Evolutionary conservation across 2,113 vertebrate genomes (phyloP), one percentile per base, ranked within the genome.

Genomic region (Planiliza haematocheilus): DNA sequence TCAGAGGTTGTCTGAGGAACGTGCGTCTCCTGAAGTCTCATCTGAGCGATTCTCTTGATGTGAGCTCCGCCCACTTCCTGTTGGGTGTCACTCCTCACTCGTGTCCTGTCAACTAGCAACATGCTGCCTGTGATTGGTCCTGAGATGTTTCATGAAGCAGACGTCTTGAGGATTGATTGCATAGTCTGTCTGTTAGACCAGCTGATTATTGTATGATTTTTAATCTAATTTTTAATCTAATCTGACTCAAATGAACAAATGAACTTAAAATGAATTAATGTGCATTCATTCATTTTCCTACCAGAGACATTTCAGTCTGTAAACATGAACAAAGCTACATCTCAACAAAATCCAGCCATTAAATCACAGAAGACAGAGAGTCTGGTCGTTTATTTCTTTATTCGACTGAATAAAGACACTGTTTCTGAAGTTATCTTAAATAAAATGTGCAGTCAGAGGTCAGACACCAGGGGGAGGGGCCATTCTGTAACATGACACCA

Each of bases 1-100:
- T 99, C 91, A 93, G 0, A 43, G 97, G 98, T 3, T 99, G 97
- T 71, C 69, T 99, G 89, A 94, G 92, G 79, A 96, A 95, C 58
- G 75, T 98, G 16, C 43, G 86, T 7, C 87, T 99, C 34, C 65
- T 81, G 0, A 96, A 94, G 76, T 93, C 95, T 83, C 92, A 94
- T 0, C 90, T 94, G 7, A 91, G 56, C 2, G 93, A 95, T 0
- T 6, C 65, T 6, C 92, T 92, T 13, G 94, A 98, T 85, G 90
- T 98, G n/a, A 96, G 92, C 90, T 90, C 88, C 57, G 95, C 97
- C 75, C 95, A 96, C 81, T 85, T 94, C 36, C 88, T 93, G 4
- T 88, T n/a, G 2, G 97, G 96, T 2, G 93, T 96, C 48, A 93
- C 91, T 59, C 95, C 96, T 30, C 93, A 96, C 87, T 96, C 97